phyloP scores from a whole-genome alignment of 2,888 invertebrate species.

The Euclidia mi region DNA sequence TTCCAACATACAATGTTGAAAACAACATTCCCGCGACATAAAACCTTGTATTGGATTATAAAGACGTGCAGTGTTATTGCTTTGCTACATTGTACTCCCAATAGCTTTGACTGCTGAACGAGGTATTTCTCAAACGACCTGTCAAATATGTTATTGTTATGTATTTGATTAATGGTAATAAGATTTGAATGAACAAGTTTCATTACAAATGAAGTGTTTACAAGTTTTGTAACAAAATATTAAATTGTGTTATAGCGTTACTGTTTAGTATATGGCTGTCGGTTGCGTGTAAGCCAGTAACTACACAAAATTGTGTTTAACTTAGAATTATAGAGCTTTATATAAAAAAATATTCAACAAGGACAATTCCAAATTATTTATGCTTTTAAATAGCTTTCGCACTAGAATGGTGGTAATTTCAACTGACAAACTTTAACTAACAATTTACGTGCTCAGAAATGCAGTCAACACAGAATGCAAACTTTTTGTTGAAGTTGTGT shows the following conservation, averaged over 20 bases:
- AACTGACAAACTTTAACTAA: neutral
- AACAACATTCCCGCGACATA: slow-evolving; percentile 46
- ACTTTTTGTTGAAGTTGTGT: slow-evolving; percentile 9
- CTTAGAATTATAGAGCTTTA: neutral
- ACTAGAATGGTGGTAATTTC: neutral
- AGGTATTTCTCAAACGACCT: slow-evolving; percentile 44
- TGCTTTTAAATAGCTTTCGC: neutral
- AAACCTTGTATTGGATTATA: slow-evolving; percentile 54
- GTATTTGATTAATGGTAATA: slow-evolving; percentile 32
- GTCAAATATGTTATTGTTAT: slow-evolving; percentile 48
- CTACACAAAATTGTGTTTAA: neutral
- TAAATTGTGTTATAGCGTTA: slow-evolving; percentile 3
- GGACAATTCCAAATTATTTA: neutral
- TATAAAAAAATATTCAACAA: neutral
- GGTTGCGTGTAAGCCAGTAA: slow-evolving; percentile 8
- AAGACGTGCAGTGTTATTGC: slow-evolving; percentile 52
- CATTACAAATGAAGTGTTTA: slow-evolving; percentile 12
- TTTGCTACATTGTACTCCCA: slow-evolving; percentile 49
- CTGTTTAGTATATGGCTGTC: neutral
- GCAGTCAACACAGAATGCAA: slow-evolving; percentile 1
- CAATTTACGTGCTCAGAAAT: slow-evolving; percentile 1
- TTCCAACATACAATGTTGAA: slow-evolving; percentile 48
- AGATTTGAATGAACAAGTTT: slow-evolving; percentile 22
- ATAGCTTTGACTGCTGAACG: slow-evolving; percentile 35
- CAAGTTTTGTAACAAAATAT: slow-evolving; percentile 10